Evolutionary conservation across 53 echinoderm and acorn worm species (phyloP).

Genomic region (Arbacia lixula): DNA sequence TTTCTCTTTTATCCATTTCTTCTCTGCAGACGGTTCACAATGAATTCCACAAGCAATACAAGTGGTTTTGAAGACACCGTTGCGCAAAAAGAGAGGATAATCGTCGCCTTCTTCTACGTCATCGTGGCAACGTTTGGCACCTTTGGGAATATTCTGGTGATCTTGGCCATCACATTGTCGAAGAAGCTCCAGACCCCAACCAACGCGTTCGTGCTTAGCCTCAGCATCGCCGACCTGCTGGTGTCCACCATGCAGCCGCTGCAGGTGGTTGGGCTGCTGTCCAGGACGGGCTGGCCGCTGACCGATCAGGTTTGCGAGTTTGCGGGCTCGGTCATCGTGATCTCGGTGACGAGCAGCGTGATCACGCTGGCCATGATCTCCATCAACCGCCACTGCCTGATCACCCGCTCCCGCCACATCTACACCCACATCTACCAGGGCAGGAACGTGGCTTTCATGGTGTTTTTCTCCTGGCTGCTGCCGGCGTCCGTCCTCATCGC

Average conservation of each 20-base stretch:
- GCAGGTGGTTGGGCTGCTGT: slow-evolving; percentile 60
- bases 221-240: slow-evolving; percentile 39
- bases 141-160: slow-evolving; percentile 39
- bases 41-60: slow-evolving; percentile 22
- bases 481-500: slow-evolving; percentile 54
- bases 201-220: slow-evolving; percentile 48
- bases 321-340: slow-evolving; percentile 61
- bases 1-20: neutral
- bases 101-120: slow-evolving; percentile 32
- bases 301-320: slow-evolving; percentile 62
- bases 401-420: slow-evolving; percentile 61
- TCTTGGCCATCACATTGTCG: slow-evolving; percentile 28
- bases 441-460: slow-evolving; percentile 55
- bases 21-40: slow-evolving; percentile 3
- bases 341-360: slow-evolving; percentile 73
- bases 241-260: slow-evolving; percentile 53
- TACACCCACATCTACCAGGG: slow-evolving; percentile 60
- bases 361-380: slow-evolving; percentile 76
- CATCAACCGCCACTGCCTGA: slow-evolving; percentile 69
- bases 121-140: slow-evolving; percentile 36
- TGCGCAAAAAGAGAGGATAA: slow-evolving; percentile 10
- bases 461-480: slow-evolving; percentile 70
- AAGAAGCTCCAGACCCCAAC: slow-evolving; percentile 39
- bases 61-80: no score
- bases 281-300: slow-evolving; percentile 68